Conservation (phyloP, 2,113 vertebrate genomes). For the Tachuris rubrigastra region DNA sequence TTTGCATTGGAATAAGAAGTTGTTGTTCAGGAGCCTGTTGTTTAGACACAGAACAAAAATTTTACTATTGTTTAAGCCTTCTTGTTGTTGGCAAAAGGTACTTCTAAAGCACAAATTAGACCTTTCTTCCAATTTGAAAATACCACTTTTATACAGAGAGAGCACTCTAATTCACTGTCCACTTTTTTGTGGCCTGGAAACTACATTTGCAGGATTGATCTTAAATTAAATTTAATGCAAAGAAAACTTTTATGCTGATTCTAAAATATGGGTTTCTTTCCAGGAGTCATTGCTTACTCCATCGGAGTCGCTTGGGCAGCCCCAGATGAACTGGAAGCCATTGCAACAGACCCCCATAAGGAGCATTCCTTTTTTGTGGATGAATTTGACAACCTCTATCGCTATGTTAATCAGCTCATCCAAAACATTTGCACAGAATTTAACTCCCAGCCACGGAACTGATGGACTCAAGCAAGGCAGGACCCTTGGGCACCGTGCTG, state of each 20-base stretch:
- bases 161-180: background rate
- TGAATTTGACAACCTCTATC: constrained; percentile 94
- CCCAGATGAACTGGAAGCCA: constrained; percentile 93
- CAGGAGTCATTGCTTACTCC: constrained; percentile 94
- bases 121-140: background rate
- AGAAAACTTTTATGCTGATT: background rate
- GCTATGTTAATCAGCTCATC: constrained; percentile 86
- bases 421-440: constrained; percentile 97
- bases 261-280: background rate
- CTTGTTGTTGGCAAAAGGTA: background rate
- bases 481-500: background rate
- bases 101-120: background rate
- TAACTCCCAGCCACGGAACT: constrained; percentile 96
- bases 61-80: background rate
- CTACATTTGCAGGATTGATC: background rate
- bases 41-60: background rate
- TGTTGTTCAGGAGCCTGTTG: background rate
- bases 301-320: constrained; percentile 95
- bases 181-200: background rate
- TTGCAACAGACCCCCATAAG: constrained; percentile 90
- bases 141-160: background rate
- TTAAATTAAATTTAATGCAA: background rate
- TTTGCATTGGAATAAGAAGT: background rate
- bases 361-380: constrained; percentile 98
- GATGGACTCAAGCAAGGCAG: constrained; percentile 36